phyloP scores from a whole-genome alignment of 2,797 vertebrate species.

The Pteronotus mesoamericanus region DNA sequence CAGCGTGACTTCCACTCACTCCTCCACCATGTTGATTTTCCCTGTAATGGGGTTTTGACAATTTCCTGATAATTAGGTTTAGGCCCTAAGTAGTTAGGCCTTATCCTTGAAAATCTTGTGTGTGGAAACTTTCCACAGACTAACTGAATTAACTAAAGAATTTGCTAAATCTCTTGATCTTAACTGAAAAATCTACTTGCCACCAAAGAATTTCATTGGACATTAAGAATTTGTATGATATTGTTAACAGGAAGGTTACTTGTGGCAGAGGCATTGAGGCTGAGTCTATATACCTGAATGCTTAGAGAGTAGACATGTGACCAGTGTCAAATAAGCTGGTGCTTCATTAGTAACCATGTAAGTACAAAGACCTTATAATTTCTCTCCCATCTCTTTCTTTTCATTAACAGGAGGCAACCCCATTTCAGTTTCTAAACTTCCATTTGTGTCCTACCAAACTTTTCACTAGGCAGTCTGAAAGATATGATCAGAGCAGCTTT shows the following conservation, averaged over 20 bases:
- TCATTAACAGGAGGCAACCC: not conserved
- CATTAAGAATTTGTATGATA: not conserved
- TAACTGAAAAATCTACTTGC: not conserved
- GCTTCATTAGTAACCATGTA: not conserved
- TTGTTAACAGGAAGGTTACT: not conserved
- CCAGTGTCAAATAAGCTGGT: too few species aligned
- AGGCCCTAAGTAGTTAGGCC: not conserved
- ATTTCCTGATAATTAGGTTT: not conserved
- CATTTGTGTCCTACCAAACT: not conserved
- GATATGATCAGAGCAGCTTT: not conserved
- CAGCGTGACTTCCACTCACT: too few species aligned
- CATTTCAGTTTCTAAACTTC: not conserved
- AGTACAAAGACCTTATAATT: not conserved
- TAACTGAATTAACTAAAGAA: not conserved
- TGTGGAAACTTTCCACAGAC: not conserved
- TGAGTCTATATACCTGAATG: not conserved
- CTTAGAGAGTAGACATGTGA: not conserved
- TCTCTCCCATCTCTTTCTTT: not conserved
- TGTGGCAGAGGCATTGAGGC: not conserved
- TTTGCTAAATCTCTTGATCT: not conserved
- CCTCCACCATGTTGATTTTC: not conserved
- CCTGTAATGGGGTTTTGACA: not conserved
- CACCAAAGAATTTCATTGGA: not conserved
- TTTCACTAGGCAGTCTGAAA: not conserved
- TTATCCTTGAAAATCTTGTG: not conserved